Evolutionary conservation across 1,140 invertebrate genomes (phyloP), one percentile per base, ranked within the genome.

Genomic region (Berghia stephanieae): DNA sequence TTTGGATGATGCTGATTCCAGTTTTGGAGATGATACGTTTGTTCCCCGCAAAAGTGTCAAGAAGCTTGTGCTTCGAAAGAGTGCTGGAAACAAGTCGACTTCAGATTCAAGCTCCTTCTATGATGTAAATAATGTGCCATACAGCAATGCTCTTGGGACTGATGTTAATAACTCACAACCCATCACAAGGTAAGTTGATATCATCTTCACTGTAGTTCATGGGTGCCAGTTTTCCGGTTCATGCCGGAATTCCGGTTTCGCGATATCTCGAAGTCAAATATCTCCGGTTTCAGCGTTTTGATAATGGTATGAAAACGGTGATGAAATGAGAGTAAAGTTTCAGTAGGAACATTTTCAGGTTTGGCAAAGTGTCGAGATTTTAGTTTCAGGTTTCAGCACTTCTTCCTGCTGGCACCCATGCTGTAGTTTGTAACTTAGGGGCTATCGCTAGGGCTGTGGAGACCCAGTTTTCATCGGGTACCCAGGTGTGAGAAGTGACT

Each of bases 1-100:
- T 27, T 85, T 92, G 66, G 91, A 92, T 80, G 89, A 91, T 78
- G 90, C 91, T 60, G 90, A 90, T 44, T 85, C 86, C 36, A 85
- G 82, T 60, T 87, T 88, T 79, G 89, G 86, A 16, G 83, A 80
- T 66, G 89, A 90, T 74, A 87, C 88, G 0, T 91, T 92, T 78
- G 87, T 90, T 44, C 91, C 91, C 10, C 88, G 91, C 55, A 88
- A 87, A 74, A 92, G 90, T 82, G 88, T 92, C 5, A 92, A 92
- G 84, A 92, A 91, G 82, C 84, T 92, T 13, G 88, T 89, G 36
- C 85, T 88, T 6, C 83, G 82, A 71, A 88, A 87, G 66, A 66
- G 77, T 21, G 74, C 34, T 6, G 52, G 69, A 24, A 72, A 63
- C 10, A 76, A 68, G 27, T 68, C 74, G 31, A n/a, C 31, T 10